Evolutionary conservation across 1,140 invertebrate genomes (phyloP), one percentile per base, ranked within the genome.

Genomic region (Littorina saxatilis): DNA sequence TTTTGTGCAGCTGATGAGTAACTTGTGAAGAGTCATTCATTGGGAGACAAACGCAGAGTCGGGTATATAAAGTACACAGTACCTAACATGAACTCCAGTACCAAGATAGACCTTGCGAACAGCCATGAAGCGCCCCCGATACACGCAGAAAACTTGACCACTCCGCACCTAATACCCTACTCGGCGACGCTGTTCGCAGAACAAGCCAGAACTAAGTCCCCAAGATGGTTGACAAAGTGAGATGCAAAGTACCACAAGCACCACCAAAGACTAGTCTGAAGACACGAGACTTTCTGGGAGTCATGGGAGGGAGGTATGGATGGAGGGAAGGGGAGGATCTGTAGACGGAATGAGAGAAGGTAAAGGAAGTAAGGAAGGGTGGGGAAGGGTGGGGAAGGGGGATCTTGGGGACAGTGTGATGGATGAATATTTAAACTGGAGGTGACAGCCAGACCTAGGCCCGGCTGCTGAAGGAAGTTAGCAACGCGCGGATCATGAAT

Each of bases 341-440:
- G 29, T 17, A 37, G 68, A 20, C n/a, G 17, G 70, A 47, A n/a
- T 47, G 47, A 50, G 74, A 20, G 35, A 37, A 32, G 72, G 32
- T 4, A 23, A 47, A 27, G n/a, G 73, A 37, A 40, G 73, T 11
- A 23, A 7, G 74, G 17, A 2, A 58, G 23, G 29, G 32, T 32
- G 20, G 35, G 76, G 40, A 40, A 32, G 66, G 55, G 37, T 23
- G 32, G 32, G 27, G 27, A n/a, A 23, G 40, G 47, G 27, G 15
- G 52, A 55, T 43, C 32, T 50, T 47, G 50, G 40, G 43, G 43
- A 72, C 63, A 27, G 47, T 32, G 50, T 79, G 82, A 83, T 83
- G 82, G 77, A 83, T 83, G 82, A 78, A 43, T 55, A 74, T 79
- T 83, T 83, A 79, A 83, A 83, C 82, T 79, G 70, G 77, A 43